A percentile compares a stretch with the other conserved stretches of the same genome.
Evolutionary conservation across 2,888 invertebrate species (phyloP).

Genomic region (Troilus luridus): DNA sequence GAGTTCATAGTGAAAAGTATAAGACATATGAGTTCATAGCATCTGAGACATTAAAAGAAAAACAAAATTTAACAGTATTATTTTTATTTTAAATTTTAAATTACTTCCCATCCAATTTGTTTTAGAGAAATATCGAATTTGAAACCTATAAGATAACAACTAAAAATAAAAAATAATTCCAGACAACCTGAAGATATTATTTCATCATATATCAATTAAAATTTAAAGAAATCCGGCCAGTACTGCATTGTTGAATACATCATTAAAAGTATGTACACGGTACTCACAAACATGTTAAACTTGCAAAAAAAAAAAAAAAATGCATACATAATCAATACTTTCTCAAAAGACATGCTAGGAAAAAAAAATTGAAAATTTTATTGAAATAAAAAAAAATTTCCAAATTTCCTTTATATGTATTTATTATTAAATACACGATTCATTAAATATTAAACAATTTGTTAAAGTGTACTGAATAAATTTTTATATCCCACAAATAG

Average conservation of each 20-base stretch:
- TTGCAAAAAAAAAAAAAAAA: not conserved
- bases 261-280: not conserved
- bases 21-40: no score
- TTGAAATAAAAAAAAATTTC: not conserved
- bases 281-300: conserved; percentile 30
- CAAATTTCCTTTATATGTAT: not conserved
- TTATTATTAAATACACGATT: not conserved
- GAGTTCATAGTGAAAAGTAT: no score
- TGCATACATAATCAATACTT: not conserved
- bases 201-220: not conserved
- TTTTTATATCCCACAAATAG: not conserved
- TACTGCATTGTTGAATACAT: not conserved
- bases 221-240: not conserved
- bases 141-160: no score
- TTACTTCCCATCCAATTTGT: no score
- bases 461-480: not conserved
- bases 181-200: no score
- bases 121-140: no score
- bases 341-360: not conserved
- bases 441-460: not conserved
- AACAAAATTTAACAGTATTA: no score
- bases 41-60: no score
- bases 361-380: not conserved
- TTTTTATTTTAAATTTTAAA: no score
- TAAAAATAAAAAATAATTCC: no score